Percentiles rank a stretch among this genome's conserved stretches.
phyloP scores from a whole-genome alignment of 92 coral and sea anemone species.

The Palythoa caribaeorum region DNA sequence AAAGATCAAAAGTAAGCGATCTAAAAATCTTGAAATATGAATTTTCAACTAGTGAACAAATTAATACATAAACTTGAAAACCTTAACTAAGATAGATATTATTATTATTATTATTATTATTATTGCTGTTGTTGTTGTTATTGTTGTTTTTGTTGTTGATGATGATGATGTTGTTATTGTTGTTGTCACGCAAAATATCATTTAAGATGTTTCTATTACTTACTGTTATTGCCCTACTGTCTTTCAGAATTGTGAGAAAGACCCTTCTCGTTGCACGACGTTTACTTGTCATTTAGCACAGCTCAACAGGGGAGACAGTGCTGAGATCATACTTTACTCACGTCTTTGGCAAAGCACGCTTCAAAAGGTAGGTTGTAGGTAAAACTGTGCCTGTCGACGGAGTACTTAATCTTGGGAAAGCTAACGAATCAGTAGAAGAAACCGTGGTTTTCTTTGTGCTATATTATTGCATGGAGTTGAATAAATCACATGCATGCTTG shows the following conservation, averaged over 20 bases:
- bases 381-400: not conserved
- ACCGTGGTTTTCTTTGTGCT: too few species aligned
- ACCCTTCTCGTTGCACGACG: constrained; percentile 57
- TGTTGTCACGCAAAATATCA: not conserved
- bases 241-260: constrained; percentile 15
- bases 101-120: not conserved
- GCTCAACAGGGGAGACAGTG: constrained; percentile 69
- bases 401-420: not conserved
- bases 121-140: not conserved
- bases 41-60: too few species aligned
- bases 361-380: constrained; percentile 65
- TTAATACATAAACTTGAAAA: too few species aligned
- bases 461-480: too few species aligned
- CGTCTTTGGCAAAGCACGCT: constrained; percentile 92
- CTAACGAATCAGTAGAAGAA: too few species aligned
- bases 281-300: constrained; percentile 75
- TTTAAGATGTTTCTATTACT: not conserved
- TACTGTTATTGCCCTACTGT: not conserved
- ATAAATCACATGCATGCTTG: too few species aligned
- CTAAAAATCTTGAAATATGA: too few species aligned
- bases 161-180: not conserved
- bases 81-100: not conserved
- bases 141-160: not conserved
- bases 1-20: too few species aligned
- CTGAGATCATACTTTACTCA: constrained; percentile 69